These are phyloP conservation scores for Erpornis zantholeuca DNA, from an alignment of 2,113 vertebrate genomes.

Conservation along the genomic window DNA sequence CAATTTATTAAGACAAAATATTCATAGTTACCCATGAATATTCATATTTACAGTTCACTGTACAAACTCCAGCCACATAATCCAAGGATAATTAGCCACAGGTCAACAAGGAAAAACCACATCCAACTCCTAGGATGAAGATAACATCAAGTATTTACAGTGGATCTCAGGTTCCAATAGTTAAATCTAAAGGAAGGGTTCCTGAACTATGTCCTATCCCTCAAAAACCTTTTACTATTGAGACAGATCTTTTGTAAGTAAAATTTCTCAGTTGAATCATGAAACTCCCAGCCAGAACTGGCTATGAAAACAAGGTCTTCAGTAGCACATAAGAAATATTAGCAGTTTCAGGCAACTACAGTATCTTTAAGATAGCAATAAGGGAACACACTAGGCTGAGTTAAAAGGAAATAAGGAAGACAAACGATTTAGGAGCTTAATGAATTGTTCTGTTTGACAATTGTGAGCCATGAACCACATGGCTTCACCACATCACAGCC, in stretches of 20 bases:
- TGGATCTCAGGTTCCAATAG: neutral
- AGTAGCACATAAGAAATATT: neutral
- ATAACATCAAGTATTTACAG: neutral
- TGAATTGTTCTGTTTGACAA: neutral
- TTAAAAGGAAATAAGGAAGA: neutral
- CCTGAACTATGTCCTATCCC: neutral
- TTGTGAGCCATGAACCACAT: neutral
- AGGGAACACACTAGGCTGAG: neutral
- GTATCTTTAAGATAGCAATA: neutral
- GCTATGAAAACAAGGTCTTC: neutral
- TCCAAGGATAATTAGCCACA: neutral
- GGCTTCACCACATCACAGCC: neutral
- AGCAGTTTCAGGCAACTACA: rapidly evolving
- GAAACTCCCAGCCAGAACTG: neutral
- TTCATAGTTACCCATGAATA: neutral
- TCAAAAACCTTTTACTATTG: neutral
- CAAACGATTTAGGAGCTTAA: neutral
- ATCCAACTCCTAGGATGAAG: neutral
- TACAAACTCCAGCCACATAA: neutral
- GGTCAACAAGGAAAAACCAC: neutral
- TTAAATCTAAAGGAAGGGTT: neutral
- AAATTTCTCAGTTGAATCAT: neutral
- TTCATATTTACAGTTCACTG: neutral
- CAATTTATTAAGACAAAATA: neutral
- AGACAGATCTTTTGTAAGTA: neutral